phyloP scores from a whole-genome alignment of 2,113 vertebrate species.

The Pseudonaja textilis region DNA sequence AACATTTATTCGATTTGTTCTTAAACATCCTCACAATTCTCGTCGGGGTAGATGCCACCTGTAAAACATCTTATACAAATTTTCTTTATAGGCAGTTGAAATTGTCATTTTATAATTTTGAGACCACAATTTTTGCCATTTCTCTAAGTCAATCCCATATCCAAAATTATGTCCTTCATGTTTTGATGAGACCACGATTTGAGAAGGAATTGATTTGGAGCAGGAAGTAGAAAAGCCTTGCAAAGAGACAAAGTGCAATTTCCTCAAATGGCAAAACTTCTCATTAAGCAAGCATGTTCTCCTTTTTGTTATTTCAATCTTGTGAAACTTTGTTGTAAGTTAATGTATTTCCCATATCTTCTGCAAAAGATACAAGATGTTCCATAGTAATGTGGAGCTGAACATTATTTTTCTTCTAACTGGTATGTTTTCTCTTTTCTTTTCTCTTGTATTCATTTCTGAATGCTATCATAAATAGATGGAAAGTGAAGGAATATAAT shows the following conservation, averaged over 20 bases:
- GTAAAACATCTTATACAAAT: too few species aligned
- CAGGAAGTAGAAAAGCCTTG: background rate
- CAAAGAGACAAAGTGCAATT: background rate
- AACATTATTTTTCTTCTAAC: conserved; percentile 20
- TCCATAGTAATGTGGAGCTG: background rate
- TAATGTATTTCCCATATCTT: fast-evolving
- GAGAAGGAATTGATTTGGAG: background rate
- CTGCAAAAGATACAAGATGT: background rate
- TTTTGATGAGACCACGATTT: background rate
- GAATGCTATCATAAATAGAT: background rate
- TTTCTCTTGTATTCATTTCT: background rate
- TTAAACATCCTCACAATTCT: too few species aligned
- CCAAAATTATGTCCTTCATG: background rate
- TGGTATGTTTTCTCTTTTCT: conserved; percentile 1
- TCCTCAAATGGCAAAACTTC: conserved; percentile 38
- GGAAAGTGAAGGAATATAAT: background rate
- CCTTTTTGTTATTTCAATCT: background rate
- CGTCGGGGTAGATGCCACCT: too few species aligned
- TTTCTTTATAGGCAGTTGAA: too few species aligned
- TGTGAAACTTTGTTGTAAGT: fast-evolving
- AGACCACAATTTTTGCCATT: too few species aligned
- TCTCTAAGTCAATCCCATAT: too few species aligned
- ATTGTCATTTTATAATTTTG: too few species aligned
- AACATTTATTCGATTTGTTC: too few species aligned
- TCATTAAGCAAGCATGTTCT: background rate